A percentile compares a stretch with the other conserved stretches of the same genome.
These are phyloP conservation scores for Perithous albicinctus DNA, from an alignment of 2,888 invertebrate species.

Conservation along the genomic window DNA sequence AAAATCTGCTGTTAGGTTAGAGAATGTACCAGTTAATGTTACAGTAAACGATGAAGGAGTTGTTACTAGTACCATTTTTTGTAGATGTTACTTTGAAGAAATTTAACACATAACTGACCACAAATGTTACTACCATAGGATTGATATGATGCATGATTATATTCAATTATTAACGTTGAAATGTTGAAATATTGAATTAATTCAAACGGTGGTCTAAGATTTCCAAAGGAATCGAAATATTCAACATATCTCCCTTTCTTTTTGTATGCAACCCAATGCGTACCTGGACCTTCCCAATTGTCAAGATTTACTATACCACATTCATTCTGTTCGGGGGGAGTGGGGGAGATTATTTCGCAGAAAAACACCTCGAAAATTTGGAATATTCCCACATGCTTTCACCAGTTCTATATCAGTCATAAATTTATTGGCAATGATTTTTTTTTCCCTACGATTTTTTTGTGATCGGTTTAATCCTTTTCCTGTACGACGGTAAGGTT, in stretches of 20 bases:
- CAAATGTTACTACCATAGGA: constrained; percentile 21
- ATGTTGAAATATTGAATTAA: constrained; percentile 19
- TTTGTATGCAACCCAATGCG: constrained; percentile 38
- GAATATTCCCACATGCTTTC: constrained; percentile 19
- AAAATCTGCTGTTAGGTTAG: constrained; percentile 67
- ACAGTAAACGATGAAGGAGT: too few species aligned
- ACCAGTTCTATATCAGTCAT: not conserved
- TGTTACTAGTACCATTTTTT: not conserved
- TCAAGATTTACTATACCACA: constrained; percentile 49
- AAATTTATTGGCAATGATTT: too few species aligned
- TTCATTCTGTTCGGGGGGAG: not conserved
- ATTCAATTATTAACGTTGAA: not conserved
- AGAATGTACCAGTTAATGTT: constrained; percentile 68
- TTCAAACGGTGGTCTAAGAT: constrained; percentile 31
- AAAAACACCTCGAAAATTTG: constrained; percentile 64
- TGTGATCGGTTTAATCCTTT: too few species aligned
- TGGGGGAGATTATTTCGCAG: constrained; percentile 78
- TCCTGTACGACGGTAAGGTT: too few species aligned
- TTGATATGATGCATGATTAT: constrained; percentile 8
- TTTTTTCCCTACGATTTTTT: too few species aligned
- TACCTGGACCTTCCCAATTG: not conserved
- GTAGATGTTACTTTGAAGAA: constrained; percentile 56
- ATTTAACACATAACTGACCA: constrained; percentile 41
- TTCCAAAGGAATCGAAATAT: constrained; percentile 50
- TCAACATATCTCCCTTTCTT: constrained; percentile 16